Evolutionary conservation across 2,888 invertebrate genomes (phyloP), one percentile per base, ranked within the genome.

Genomic region (Steinernema scapterisci): DNA sequence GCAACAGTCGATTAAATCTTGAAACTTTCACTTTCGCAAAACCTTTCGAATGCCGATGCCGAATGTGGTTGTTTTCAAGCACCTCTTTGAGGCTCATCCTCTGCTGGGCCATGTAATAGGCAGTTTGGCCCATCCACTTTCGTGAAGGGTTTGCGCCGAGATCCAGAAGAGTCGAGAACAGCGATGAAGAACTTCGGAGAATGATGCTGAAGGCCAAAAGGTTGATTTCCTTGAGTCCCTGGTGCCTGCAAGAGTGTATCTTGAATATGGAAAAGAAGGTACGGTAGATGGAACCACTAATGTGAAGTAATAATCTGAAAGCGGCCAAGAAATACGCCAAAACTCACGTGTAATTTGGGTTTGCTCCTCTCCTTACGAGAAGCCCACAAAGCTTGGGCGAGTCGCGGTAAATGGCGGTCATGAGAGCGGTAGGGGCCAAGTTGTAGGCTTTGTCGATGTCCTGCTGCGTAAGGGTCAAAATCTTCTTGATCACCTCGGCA

Each of bases 351-450:
- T 25, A 31, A 27, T 63, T 63, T 16, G 63, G 31, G 31, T 63
- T 63, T 2, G 63, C 63, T 6, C 63, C 63, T 7, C 63, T 25
- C 27, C 63, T 25, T 7, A 63, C 63, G 1, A 63, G 63, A 1
- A 63, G 63, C 16, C 63, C 63, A 25, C 63, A 63, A 31, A 63
- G 63, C 63, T 63, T 63, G 5, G 63, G 63, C 31, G 63, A 63
- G 31, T 63, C 31, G 27, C 63, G 27, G 56, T 77, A 82, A 13
- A 83, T 82, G 9, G 84, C 83, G 9, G 82, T 82, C 56, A 85
- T 83, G n/a, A 85, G 73, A 1, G 84, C 79, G 0, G 84, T 81
- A 0, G 84, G 84, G 3, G 83, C 80, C 9, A 83, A 63, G 46
- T 73, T 21, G 25, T 11, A 27, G 27, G 63, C n/a, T 9, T 31